Evolutionary conservation across 2,797 vertebrate genomes (phyloP), one percentile per base, ranked within the genome.

Genomic region (Danio tinwini): DNA sequence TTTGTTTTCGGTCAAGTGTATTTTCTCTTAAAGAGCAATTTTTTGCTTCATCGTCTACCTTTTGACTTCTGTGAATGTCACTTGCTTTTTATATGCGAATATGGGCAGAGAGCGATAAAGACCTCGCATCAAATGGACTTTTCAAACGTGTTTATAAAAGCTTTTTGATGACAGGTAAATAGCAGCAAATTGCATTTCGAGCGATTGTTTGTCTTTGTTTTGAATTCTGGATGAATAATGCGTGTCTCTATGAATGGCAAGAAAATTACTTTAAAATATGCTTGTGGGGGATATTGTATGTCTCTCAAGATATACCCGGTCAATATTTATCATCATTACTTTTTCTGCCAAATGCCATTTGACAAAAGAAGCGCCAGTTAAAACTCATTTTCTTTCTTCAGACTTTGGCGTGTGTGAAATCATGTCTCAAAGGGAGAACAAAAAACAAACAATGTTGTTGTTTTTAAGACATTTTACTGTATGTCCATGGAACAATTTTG

Each of bases 121-220:
- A 76, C 73, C 53, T 74, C 42, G 19, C 70, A 77, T 81, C 64
- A 74, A 74, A 80, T 78, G 74, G 76, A 83, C 82, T 86, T 82
- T 85, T 83, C 74, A 81, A 56, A 85, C 63, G 64, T 68, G 64
- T 83, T 83, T 87, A 85, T 85, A 86, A 87, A 84, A 85, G 79
- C 82, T 84, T 85, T 86, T 74, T 76, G 74, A 78, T 86, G 85
- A 85, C 87, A 84, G 82, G 82, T 85, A 88, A 88, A 88, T 88
- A 86, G 85, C 70, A 70, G 81, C 65, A 84, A 86, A 86, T 86
- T 82, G 79, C 78, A 78, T 83, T 81, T 80, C 63, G 61, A 83
- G 70, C 50, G 73, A 85, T 81, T 85, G 74, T 86, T 82, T 83
- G 74, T 81, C 71, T 84, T 78, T 83, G 82, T 84, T 86, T 88